These are phyloP conservation scores for Formicarius rufipectus DNA, from an alignment of 2,113 vertebrate species.

Conservation along the genomic window DNA sequence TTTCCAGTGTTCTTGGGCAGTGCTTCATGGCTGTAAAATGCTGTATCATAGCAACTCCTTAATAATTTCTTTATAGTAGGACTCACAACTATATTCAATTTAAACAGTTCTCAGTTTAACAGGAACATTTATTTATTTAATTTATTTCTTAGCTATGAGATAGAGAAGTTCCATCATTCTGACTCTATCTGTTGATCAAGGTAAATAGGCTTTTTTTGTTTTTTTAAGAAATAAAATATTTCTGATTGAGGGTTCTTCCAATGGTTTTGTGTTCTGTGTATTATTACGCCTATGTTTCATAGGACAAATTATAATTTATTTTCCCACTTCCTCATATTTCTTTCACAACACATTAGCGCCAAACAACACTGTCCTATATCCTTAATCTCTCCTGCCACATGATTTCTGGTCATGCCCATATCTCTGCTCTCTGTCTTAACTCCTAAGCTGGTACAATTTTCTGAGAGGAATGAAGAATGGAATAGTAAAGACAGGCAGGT, in stretches of 20 bases:
- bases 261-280: neutral
- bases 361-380: neutral
- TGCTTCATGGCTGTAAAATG: neutral
- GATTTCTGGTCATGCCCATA: neutral
- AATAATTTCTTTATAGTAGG: neutral
- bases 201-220: neutral
- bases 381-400: conserved; percentile 26
- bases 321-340: neutral
- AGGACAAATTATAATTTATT: neutral
- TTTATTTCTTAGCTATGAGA: neutral
- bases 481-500: neutral
- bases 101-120: neutral
- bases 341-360: neutral
- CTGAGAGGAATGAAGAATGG: neutral
- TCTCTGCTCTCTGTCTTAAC: neutral
- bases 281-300: neutral
- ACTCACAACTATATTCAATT: neutral
- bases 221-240: neutral
- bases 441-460: neutral
- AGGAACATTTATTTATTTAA: neutral
- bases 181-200: neutral
- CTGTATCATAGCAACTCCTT: neutral
- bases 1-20: neutral
- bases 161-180: neutral
- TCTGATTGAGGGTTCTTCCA: neutral